phyloP scores from a whole-genome alignment of 2,888 invertebrate genomes.

The Charanyca ferruginea region DNA sequence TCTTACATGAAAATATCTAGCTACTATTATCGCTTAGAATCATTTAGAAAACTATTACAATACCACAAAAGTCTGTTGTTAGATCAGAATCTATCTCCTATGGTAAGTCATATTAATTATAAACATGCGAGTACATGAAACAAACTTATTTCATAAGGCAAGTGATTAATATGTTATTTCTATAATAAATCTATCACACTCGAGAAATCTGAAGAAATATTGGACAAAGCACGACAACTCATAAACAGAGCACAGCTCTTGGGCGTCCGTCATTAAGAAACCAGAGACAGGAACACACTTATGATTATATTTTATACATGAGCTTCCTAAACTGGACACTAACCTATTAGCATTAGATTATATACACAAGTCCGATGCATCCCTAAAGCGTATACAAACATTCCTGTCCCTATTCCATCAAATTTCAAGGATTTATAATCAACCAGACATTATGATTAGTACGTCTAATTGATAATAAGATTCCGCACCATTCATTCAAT shows the following conservation, averaged over 20 bases:
- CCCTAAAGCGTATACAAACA: conserved; percentile 82
- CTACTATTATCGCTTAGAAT: conserved; percentile 67
- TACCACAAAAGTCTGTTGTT: conserved; percentile 54
- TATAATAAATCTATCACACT: conserved; percentile 65
- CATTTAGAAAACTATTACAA: conserved; percentile 70
- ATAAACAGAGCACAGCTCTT: conserved; percentile 73
- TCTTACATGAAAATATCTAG: conserved; percentile 73
- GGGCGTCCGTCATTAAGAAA: conserved; percentile 55
- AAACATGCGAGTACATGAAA: conserved; percentile 83
- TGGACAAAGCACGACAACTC: conserved; percentile 63
- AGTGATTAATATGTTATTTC: conserved; percentile 71
- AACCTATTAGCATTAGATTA: conserved; percentile 50
- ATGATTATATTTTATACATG: conserved; percentile 53
- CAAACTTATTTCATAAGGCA: conserved; percentile 82
- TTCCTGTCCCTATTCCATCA: conserved; percentile 59
- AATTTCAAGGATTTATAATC: conserved; percentile 59
- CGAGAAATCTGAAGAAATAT: conserved; percentile 70
- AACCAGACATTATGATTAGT: conserved; percentile 62
- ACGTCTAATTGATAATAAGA: conserved; percentile 64
- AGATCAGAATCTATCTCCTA: conserved; percentile 51
- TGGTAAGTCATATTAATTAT: conserved; percentile 70
- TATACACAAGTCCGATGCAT: conserved; percentile 70
- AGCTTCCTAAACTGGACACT: conserved; percentile 50
- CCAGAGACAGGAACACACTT: conserved; percentile 59
- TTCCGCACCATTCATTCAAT: conserved; percentile 54